Base-by-base conservation (phyloP, 2,797 vertebrate species). In the Xenops minutus region DNA sequence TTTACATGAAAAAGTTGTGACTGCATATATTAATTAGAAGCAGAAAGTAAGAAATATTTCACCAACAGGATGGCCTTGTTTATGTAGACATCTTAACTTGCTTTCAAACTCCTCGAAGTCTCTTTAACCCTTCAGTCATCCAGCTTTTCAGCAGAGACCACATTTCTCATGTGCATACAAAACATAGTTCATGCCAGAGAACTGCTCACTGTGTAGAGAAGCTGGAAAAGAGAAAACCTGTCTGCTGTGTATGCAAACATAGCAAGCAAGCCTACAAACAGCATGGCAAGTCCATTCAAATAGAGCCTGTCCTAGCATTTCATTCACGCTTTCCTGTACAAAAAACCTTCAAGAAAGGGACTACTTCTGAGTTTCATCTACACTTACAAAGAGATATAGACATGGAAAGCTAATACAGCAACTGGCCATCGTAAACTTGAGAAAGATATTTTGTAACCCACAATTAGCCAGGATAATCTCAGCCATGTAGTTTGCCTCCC, bases 341-440 rank as follows among this genome's bases (percentile, higher is more conserved):
- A 75, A 72, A 49, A 34, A 5, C 2, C 44, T 76, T 74, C 44
- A 66, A 56, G 64, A 67, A 81, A 91, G 92, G 5, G 32, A 61
- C 64, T 14, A 18, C n/a, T 77, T 46, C 46, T 34, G 14, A 80
- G 58, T 54, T 49, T 69, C 72, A 19, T 34, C 78, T 91, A 95
- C 94, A 96, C 86, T 91, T 93, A 89, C 73, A 85, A 95, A 83
- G 88, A 96, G 86, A 91, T 94, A 84, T 39, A 77, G 26, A 87
- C 87, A 68, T n/a, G 19, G 78, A 85, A 95, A 84, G 49, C 58
- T 75, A 86, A 21, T 49, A 59, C 8, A 85, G 68, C 24, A 94
- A 24, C 13, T 88, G 68, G 78, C 75, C 54, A 52, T 8, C 4
- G 30, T 77, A 85, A 83, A 83, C 27, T 71, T 81, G 30, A 56